A percentile compares a stretch with the other conserved stretches of the same genome.
phyloP scores from a whole-genome alignment of 2,888 invertebrate species.

The Arrhopalites spinosus region DNA sequence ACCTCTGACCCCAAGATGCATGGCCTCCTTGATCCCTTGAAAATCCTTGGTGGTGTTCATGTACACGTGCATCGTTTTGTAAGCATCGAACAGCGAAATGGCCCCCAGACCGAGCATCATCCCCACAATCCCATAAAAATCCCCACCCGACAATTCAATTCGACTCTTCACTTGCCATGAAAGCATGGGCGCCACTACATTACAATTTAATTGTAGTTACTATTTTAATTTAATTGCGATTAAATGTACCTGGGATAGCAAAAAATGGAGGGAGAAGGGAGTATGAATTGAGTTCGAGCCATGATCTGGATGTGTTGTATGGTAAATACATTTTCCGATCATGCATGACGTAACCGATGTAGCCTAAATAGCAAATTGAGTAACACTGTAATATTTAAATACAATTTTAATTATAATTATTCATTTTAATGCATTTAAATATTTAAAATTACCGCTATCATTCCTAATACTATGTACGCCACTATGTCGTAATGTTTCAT shows the following conservation, averaged over 20 bases:
- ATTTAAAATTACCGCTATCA: neutral
- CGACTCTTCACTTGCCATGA: conserved; percentile 6
- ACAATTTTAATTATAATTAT: neutral
- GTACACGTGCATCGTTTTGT: neutral
- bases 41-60: neutral
- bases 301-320: neutral
- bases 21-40: neutral
- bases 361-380: conserved; percentile 6
- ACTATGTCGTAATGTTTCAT: neutral
- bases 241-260: conserved; percentile 6
- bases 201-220: neutral
- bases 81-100: conserved; percentile 10
- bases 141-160: neutral
- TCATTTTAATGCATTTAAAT: neutral
- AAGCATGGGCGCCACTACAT: conserved; percentile 6
- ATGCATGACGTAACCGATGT: neutral
- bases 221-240: neutral
- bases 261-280: conserved; percentile 15
- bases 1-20: neutral
- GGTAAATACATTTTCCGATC: conserved; percentile 28
- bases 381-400: neutral
- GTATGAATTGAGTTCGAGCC: conserved; percentile 24
- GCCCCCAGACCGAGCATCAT: conserved; percentile 22
- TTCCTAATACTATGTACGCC: neutral
- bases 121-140: conserved; percentile 26